Base-by-base conservation (phyloP, 2,797 vertebrate genomes). In the Antennarius maculatus region DNA sequence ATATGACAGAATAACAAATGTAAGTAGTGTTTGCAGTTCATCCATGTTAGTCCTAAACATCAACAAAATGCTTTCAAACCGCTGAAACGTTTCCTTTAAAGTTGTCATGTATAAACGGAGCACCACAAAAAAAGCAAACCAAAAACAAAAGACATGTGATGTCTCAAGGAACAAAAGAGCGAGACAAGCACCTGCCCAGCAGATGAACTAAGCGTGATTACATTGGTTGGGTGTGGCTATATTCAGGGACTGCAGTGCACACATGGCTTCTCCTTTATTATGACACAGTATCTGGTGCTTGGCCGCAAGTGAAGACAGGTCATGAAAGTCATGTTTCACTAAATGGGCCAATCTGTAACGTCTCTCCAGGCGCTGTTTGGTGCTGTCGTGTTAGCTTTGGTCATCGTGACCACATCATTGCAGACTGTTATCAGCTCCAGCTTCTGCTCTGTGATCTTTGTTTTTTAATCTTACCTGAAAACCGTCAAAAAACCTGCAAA, bases 251-350 rank as follows among this genome's bases (percentile, higher is more conserved):
- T 41, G 28, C 3, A 73, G 50, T 52, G 69, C 65, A 86, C 76
- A 88, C 81, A 85, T 75, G 69, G 77, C 31, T 83, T 78, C 86
- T 92, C 90, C 89, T 92, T 88, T 88, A 87, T 64, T 91, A 82
- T 88, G 86, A 92, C 88, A 89, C 74, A 90, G 75, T 60, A 70
- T 64, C 34, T 51, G 64, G 50, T 69, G 48, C 68, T 29, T 57
- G 56, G 73, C 15, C 55, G 14, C 31, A 5, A 0, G 17, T n/a
- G 47, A 46, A 62, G 52, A n/a, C n/a, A n/a, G n/a, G n/a, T n/a
- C n/a, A n/a, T n/a, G n/a, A n/a, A n/a, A n/a, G n/a, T n/a, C n/a
- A n/a, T n/a, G n/a, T n/a, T n/a, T 31, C 49, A 42, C 23, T 51
- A 1, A 2, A 8, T 9, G 14, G 5, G 49, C 18, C 47, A 56